Base-by-base conservation (phyloP, 2,888 invertebrate genomes). In the Lasioglossum figueresi region DNA sequence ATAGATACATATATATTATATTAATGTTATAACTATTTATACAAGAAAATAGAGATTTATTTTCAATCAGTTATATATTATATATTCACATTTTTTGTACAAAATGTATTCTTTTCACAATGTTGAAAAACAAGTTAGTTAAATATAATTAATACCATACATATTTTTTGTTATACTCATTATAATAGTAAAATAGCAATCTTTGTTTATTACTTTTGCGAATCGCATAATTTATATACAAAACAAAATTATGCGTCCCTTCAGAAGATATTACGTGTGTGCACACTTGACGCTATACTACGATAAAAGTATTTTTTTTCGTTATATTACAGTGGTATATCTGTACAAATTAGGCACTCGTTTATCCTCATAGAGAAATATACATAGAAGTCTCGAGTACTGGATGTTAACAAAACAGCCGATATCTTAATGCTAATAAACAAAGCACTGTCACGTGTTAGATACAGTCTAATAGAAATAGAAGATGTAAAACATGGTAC, bases 331-430 rank as follows among this genome's bases (percentile, higher is more conserved):
- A 94, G 90, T 88, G 91, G 91, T 92, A 91, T 92, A 91, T 94
- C 93, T 95, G 94, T 95, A 95, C 94, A 95, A 94, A 93, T 92
- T 93, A 94, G 94, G 94, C 94, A 95, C 94, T 94, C 91, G 89
- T 89, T 90, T 90, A 89, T 93, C 91, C 90, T 85, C 80, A 84
- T 45, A 88, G 78, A 76, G 72, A 88, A 92, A 92, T 93, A 91
- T 93, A 93, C 92, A 92, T 92, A 90, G 92, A 93, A 91, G 90
- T 93, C 88, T 92, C 90, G 91, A 92, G 91, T 72, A 91, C 90
- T 93, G 92, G 79, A 92, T 92, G 91, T 93, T 90, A 92, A 43
- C 12, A 14, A 89, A 84, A 84, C 71, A 83, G 84, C 71, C 59
- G 66, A 84, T 80, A 45, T 83, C 89, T 89, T 86, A 90, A 86